These are phyloP conservation scores for Peromyscus aztecus DNA, from an alignment of 2,797 vertebrate genomes.

Conservation along the genomic window DNA sequence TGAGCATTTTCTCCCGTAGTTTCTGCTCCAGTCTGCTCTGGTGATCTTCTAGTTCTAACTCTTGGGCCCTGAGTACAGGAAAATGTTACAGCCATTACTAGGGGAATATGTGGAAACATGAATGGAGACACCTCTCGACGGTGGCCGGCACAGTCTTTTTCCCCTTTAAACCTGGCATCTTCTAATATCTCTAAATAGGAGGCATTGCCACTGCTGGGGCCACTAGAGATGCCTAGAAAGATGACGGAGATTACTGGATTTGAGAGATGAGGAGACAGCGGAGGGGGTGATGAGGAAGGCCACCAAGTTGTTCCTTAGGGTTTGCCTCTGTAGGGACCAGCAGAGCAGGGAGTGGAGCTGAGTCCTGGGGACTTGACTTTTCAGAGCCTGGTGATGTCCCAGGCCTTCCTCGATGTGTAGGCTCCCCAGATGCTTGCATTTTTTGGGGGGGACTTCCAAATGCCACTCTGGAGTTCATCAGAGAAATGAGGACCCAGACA, in stretches of 20 bases:
- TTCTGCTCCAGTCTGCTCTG: slow-evolving; percentile 94
- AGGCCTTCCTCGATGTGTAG: neutral
- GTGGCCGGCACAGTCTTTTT: neutral
- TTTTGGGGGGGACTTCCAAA: neutral
- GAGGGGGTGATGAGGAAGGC: neutral
- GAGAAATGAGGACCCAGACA: neutral
- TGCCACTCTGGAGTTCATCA: neutral
- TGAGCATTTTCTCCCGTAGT: slow-evolving; percentile 91
- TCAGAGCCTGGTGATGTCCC: neutral
- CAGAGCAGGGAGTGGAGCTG: neutral
- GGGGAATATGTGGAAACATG: neutral
- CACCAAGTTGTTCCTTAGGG: no score
- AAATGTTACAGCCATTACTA: slow-evolving; percentile 43
- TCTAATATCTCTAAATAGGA: neutral
- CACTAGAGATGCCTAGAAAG: neutral
- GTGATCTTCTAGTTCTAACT: slow-evolving; percentile 95
- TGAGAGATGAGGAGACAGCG: neutral
- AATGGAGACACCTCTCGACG: neutral
- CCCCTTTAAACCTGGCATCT: neutral
- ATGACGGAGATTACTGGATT: neutral
- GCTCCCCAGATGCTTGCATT: no score
- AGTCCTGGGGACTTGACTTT: neutral
- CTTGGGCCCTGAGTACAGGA: slow-evolving; percentile 91
- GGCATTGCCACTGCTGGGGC: no score
- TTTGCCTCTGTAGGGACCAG: neutral